phyloP scores from a whole-genome alignment of 1,140 invertebrate genomes.

The Drosophila murphyi region DNA sequence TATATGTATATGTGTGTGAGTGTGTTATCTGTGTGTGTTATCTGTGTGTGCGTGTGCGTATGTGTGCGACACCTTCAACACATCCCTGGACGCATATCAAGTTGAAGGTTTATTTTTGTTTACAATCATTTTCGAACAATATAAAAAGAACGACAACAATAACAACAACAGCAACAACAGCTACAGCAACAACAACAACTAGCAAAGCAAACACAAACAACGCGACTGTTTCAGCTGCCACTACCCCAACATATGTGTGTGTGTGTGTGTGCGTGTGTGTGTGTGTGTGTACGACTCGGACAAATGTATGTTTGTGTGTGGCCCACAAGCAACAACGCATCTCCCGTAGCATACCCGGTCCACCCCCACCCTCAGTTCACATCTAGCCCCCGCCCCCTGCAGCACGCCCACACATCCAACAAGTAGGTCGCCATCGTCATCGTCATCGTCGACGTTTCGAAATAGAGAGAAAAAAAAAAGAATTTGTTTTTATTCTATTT shows the following conservation, averaged over 20 bases:
- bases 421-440: constrained; percentile 67
- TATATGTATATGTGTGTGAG: constrained; percentile 7
- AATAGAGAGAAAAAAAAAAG: constrained; percentile 57
- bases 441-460: constrained; percentile 62
- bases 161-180: constrained; percentile 44
- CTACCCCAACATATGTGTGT: constrained; percentile 32
- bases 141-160: constrained; percentile 35
- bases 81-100: constrained; percentile 84
- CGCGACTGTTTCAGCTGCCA: constrained; percentile 37
- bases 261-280: no score
- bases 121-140: constrained; percentile 72
- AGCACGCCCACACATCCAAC: constrained; percentile 66
- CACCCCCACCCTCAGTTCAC: background rate
- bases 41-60: constrained; percentile 25
- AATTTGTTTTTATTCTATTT: constrained; percentile 29
- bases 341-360: background rate
- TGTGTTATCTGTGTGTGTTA: constrained; percentile 31
- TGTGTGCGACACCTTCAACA: constrained; percentile 71
- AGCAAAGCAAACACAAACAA: constrained; percentile 34
- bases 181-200: constrained; percentile 40
- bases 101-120: constrained; percentile 85
- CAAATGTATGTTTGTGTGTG: no score
- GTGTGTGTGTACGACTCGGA: no score
- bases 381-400: background rate
- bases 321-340: no score